Evolutionary conservation across 2,113 vertebrate genomes (phyloP).

Genomic region (Hylia prasina): DNA sequence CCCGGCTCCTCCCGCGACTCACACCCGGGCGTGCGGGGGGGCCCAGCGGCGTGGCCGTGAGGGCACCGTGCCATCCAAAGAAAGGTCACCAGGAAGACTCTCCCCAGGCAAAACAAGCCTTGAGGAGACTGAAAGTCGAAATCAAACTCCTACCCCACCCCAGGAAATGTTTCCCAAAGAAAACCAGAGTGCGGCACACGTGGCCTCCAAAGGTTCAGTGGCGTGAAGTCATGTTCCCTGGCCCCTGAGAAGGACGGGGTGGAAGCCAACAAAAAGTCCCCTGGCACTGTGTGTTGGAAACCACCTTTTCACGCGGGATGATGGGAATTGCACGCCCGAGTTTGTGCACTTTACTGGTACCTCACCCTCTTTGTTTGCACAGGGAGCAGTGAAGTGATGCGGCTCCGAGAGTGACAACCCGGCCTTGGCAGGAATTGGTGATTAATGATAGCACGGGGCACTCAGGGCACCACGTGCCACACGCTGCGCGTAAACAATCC

Average conservation of each 20-base stretch:
- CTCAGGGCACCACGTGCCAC: neutral
- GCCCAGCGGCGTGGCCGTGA: fast-evolving
- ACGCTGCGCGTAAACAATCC: neutral
- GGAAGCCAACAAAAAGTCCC: fast-evolving
- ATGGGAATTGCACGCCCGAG: fast-evolving
- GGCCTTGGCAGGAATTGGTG: fast-evolving
- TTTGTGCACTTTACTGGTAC: fast-evolving
- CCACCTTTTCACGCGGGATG: fast-evolving
- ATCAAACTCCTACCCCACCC: neutral
- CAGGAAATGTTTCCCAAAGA: neutral
- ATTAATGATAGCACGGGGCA: neutral
- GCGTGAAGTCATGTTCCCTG: fast-evolving
- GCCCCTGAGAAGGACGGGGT: fast-evolving
- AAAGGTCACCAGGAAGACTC: neutral
- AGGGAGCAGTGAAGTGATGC: fast-evolving
- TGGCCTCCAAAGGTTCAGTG: fast-evolving
- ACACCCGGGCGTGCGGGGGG: fast-evolving
- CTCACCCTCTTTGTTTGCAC: neutral
- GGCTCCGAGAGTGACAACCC: neutral
- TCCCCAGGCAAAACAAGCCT: fast-evolving
- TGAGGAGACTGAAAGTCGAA: neutral
- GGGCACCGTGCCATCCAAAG: neutral
- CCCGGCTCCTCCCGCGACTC: neutral
- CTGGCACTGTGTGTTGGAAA: fast-evolving
- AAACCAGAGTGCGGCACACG: fast-evolving